Evolutionary conservation across 2,797 vertebrate genomes (phyloP), one percentile per base, ranked within the genome.

Genomic region (Brotula barbata): DNA sequence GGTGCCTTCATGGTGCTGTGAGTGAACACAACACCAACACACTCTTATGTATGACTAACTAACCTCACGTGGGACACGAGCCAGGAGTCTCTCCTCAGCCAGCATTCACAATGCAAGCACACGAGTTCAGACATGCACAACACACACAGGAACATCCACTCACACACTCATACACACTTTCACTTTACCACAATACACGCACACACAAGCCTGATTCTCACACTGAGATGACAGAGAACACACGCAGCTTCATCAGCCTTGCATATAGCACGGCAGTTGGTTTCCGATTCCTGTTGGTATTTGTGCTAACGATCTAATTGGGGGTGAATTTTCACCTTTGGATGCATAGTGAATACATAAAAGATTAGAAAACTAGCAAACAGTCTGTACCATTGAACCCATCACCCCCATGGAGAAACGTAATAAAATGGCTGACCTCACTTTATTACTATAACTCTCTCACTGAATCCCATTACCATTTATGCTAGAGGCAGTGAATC

Each of bases 391-490:
- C 63, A 61, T 72, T 80, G 55, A 53, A 15, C 64, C 62, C 42
- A n/a, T 68, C 43, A 51, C 49, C 71, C 58, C 71, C 33, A 11
- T 19, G 13, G 71, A 80, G 68, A 63, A 58, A 45, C 17, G 59
- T 48, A 70, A 75, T 84, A 78, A 82, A 74, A 76, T 55, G 64
- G n/a, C 58, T 82, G 71, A 57, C 60, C 71, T 83, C 71, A 60
- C 55, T 70, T 78, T 58, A 77, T 58, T 63, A 53, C 63, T 25
- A n/a, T 34, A 20, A 36, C 56, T 71, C 58, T 58, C 23, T 64
- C n/a, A 20, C 47, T 68, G 57, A 75, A 64, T 64, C 40, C 68
- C 68, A 71, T 72, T 73, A 77, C 43, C 64, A 39, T 14, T 16
- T 54, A 14, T 57, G 45, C 49, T 66, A 28, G 14, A 53, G 55